Evolutionary conservation across 2,113 vertebrate species (phyloP).

Genomic region (Chelonoidis abingdonii): DNA sequence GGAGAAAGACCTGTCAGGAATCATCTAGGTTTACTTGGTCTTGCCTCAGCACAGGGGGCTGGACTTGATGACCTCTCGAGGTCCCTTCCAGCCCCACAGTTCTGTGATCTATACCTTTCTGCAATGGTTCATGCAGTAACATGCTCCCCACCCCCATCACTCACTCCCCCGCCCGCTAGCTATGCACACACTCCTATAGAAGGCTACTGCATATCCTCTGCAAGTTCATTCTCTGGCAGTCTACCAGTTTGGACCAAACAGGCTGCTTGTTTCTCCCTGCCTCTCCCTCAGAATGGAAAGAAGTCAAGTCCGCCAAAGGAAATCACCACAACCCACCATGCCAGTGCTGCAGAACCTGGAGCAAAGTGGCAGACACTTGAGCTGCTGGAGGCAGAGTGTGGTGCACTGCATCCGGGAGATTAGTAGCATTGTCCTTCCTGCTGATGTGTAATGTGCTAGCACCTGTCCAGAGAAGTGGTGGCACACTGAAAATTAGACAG

Average conservation of each 20-base stretch:
- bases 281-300: background rate
- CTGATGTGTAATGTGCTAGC: too few species aligned
- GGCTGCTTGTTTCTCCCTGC: background rate
- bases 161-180: too few species aligned
- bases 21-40: too few species aligned
- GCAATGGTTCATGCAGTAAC: too few species aligned
- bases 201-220: background rate
- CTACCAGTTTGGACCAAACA: background rate
- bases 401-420: too few species aligned
- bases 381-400: background rate
- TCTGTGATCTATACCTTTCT: too few species aligned
- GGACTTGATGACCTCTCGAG: too few species aligned
- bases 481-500: background rate
- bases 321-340: background rate
- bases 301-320: background rate
- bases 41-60: too few species aligned
- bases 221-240: background rate
- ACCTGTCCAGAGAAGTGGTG: background rate
- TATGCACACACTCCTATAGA: background rate
- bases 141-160: too few species aligned
- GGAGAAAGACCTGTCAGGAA: too few species aligned
- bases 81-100: too few species aligned
- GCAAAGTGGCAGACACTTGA: background rate
- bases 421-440: background rate
- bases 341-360: background rate